phyloP scores from a whole-genome alignment of 2,113 vertebrate genomes.

The Amphiprion percula region DNA sequence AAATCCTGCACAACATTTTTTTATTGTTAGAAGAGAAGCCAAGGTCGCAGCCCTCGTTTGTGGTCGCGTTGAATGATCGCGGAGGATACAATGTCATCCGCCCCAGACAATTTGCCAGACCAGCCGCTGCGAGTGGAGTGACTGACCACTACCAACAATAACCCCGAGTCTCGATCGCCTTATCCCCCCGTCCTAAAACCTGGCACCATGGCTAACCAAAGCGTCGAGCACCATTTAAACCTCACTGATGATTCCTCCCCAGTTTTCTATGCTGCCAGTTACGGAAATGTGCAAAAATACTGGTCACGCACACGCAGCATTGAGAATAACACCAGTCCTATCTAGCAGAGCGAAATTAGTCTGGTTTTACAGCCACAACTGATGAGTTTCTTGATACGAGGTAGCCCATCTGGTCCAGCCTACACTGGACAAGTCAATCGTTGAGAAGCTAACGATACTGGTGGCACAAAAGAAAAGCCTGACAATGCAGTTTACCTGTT shows the following conservation, averaged over 20 bases:
- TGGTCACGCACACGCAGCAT: constrained; percentile 38
- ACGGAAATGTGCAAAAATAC: constrained; percentile 56
- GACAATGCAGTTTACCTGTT: constrained; percentile 60
- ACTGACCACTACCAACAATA: constrained; percentile 38
- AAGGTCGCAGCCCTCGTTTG: constrained; percentile 67
- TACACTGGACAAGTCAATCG: constrained; percentile 53
- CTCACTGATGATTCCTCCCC: neutral
- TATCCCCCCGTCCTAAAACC: neutral
- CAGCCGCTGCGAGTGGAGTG: constrained; percentile 57
- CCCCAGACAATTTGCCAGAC: constrained; percentile 67
- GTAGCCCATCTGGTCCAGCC: constrained; percentile 32
- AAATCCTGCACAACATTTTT: neutral
- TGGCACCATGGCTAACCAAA: constrained; percentile 17
- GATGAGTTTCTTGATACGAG: constrained; percentile 34
- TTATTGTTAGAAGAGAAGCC: constrained; percentile 54
- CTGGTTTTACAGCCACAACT: constrained; percentile 24
- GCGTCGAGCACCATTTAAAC: constrained; percentile 56
- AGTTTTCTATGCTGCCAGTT: constrained; percentile 36
- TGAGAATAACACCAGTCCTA: constrained; percentile 19
- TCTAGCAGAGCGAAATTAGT: constrained; percentile 30
- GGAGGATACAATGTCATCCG: constrained; percentile 74
- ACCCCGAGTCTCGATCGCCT: constrained; percentile 9
- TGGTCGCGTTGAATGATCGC: constrained; percentile 43
- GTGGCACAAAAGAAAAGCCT: constrained; percentile 69
- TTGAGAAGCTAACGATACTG: constrained; percentile 15